Evolutionary conservation across 1,140 invertebrate species (phyloP).

Genomic region (Drosophila punjabiensis): DNA sequence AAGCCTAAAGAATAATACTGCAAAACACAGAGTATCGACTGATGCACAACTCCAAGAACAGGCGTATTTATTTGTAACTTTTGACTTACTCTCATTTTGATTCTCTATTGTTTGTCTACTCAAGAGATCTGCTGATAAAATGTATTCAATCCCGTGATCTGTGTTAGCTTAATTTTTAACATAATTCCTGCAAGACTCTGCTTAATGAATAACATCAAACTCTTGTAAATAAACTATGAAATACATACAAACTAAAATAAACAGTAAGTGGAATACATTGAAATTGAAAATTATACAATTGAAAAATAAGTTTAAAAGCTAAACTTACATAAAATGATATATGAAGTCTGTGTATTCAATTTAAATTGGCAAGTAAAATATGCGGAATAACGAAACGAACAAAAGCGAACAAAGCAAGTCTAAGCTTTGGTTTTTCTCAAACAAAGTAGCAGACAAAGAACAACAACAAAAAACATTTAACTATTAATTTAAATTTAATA

Average conservation of each 20-base stretch:
- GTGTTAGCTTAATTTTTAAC: slow-evolving; percentile 30
- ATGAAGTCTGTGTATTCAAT: slow-evolving; percentile 63
- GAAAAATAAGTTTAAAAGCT: slow-evolving; percentile 61
- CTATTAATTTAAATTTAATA: slow-evolving; percentile 82
- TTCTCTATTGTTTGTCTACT: slow-evolving; percentile 5
- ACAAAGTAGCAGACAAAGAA: slow-evolving; percentile 59
- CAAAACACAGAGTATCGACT: slow-evolving; percentile 48
- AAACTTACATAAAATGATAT: slow-evolving; percentile 67
- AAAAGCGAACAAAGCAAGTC: slow-evolving; percentile 43
- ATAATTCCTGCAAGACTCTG: slow-evolving; percentile 38
- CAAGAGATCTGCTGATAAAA: slow-evolving; percentile 1
- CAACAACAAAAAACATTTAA: slow-evolving; percentile 83
- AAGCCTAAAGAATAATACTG: slow-evolving; percentile 36
- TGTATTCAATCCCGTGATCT: slow-evolving; percentile 26
- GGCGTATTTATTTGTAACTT: slow-evolving; percentile 11
- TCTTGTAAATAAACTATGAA: slow-evolving; percentile 72
- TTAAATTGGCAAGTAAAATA: slow-evolving; percentile 58
- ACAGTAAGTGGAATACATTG: slow-evolving; percentile 60
- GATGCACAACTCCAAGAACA: slow-evolving; percentile 36
- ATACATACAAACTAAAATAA: slow-evolving; percentile 49
- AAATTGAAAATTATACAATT: slow-evolving; percentile 64
- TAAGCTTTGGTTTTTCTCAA: slow-evolving; percentile 65
- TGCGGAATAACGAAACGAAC: slow-evolving; percentile 42
- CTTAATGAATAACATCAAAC: slow-evolving; percentile 43
- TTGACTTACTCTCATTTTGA: slow-evolving; percentile 6